Evolutionary conservation across 2,113 vertebrate species (phyloP).

Genomic region (Ammospiza caudacuta): DNA sequence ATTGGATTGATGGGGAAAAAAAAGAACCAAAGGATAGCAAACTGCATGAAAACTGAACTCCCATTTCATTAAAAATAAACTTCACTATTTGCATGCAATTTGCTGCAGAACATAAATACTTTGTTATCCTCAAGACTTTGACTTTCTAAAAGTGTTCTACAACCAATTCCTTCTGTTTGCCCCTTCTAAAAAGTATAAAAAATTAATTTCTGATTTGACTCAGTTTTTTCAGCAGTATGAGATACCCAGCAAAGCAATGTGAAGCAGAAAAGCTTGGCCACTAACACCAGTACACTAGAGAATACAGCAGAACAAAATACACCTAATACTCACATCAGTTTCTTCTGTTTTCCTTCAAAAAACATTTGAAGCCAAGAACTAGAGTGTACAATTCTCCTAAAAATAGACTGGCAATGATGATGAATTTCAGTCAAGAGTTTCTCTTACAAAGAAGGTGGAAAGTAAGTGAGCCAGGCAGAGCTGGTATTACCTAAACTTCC

Average conservation of each 20-base stretch:
- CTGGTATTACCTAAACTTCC: not conserved
- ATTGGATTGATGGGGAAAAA: accelerated
- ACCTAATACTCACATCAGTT: not conserved
- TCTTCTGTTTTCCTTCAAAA: not conserved
- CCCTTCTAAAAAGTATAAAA: not conserved
- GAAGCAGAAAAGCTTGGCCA: not conserved
- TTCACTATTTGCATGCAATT: not conserved
- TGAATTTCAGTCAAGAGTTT: not conserved
- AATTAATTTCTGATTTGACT: not conserved
- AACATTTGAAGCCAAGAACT: not conserved
- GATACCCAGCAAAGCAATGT: not conserved
- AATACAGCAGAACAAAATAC: not conserved
- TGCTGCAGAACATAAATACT: not conserved
- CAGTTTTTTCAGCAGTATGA: not conserved
- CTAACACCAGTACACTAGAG: not conserved
- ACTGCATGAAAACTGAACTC: not conserved
- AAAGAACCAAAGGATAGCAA: not conserved
- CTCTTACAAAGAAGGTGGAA: not conserved
- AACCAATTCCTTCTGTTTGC: not conserved
- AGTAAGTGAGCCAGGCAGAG: not conserved
- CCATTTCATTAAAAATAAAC: not conserved
- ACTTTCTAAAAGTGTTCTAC: not conserved
- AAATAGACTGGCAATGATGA: not conserved
- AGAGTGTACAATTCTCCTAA: not conserved
- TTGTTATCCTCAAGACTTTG: not conserved